Evolutionary conservation across 2,797 vertebrate species (phyloP).

Genomic region (Onychomys arenicola): DNA sequence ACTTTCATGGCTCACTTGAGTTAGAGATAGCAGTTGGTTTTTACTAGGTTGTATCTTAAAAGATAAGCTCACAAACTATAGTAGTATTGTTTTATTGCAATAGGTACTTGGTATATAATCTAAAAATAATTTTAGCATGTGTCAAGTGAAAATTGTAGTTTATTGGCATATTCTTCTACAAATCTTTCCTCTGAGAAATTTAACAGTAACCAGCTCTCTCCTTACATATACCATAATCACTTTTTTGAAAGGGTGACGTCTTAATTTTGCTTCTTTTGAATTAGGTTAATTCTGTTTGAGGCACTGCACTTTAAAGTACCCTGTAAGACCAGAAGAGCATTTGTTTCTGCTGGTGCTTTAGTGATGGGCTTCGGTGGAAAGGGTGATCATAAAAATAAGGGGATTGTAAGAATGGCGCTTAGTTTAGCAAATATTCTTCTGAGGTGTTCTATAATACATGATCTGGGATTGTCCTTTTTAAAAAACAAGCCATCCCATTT

Average conservation of each 20-base stretch:
- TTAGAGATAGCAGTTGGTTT: slow-evolving; percentile 16
- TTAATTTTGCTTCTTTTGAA: slow-evolving; percentile 62
- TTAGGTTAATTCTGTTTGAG: slow-evolving; percentile 56
- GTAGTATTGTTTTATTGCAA: not conserved
- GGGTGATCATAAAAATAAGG: slow-evolving; percentile 27
- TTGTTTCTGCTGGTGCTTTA: slow-evolving; percentile 53
- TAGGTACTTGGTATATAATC: slow-evolving; percentile 64
- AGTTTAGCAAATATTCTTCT: slow-evolving; percentile 48
- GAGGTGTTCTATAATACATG: not conserved
- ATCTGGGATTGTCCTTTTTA: slow-evolving; percentile 42
- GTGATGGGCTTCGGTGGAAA: slow-evolving; percentile 43
- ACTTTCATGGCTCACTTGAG: not conserved
- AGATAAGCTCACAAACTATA: slow-evolving; percentile 38
- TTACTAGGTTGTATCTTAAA: slow-evolving; percentile 16
- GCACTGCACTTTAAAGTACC: slow-evolving; percentile 51
- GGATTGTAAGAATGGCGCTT: slow-evolving; percentile 15
- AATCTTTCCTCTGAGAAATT: slow-evolving; percentile 57
- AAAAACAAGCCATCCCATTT: slow-evolving; percentile 46
- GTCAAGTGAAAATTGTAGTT: slow-evolving; percentile 58
- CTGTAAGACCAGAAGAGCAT: slow-evolving; percentile 25
- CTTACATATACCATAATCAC: slow-evolving; percentile 13
- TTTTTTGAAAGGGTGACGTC: slow-evolving; percentile 26
- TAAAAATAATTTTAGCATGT: not conserved
- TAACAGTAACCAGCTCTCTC: slow-evolving; percentile 40
- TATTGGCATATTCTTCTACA: slow-evolving; percentile 20